Evolutionary conservation across 92 coral and sea anemone genomes (phyloP).

Genomic region (Muricea muricata): DNA sequence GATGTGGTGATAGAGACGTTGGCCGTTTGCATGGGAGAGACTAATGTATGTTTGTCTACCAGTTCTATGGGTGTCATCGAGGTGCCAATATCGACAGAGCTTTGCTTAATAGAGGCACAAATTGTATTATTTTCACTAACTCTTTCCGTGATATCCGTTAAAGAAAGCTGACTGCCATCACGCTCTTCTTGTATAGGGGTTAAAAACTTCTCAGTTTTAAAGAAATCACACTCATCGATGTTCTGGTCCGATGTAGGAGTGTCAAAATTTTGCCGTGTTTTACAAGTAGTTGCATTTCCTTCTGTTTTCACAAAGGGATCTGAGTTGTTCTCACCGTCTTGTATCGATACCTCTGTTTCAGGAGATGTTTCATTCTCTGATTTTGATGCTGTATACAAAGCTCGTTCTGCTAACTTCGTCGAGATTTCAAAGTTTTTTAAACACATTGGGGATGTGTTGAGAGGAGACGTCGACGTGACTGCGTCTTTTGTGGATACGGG

Average conservation of each 20-base stretch:
- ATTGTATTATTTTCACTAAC: not conserved
- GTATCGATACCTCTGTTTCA: not conserved
- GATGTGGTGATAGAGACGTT: constrained; percentile 6
- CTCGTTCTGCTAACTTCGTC: not conserved
- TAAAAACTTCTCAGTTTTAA: not conserved
- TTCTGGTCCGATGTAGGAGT: not conserved
- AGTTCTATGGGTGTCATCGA: constrained; percentile 16
- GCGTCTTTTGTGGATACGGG: not conserved
- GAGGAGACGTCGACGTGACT: not conserved
- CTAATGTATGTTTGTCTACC: constrained; percentile 11
- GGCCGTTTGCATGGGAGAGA: constrained; percentile 18
- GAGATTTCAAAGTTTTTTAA: not conserved
- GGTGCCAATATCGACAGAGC: not conserved
- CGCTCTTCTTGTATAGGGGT: not conserved
- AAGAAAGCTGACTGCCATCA: not conserved
- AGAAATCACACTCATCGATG: not conserved
- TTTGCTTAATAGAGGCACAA: not conserved
- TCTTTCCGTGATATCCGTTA: not conserved
- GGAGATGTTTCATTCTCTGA: not conserved
- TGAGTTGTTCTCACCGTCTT: not conserved
- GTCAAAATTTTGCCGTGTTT: not conserved
- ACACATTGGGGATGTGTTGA: not conserved
- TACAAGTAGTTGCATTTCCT: not conserved
- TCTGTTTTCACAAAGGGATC: not conserved
- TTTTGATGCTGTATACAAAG: not conserved